Conservation (phyloP, 2,888 invertebrate species). For the Drosophila barbarae region DNA sequence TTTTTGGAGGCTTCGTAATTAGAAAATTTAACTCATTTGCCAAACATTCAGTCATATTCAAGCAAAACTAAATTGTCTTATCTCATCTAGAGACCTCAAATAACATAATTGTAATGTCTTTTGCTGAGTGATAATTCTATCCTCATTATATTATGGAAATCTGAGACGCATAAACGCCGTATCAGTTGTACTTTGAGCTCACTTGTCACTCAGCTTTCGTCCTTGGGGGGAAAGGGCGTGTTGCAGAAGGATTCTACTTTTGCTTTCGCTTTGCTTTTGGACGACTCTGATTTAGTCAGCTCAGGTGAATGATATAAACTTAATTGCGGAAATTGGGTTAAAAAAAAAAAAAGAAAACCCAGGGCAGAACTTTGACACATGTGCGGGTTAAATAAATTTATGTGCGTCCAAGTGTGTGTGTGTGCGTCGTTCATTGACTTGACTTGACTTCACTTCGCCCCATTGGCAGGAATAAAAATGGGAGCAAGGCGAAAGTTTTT, state of each 20-base stretch:
- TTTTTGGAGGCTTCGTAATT: neutral
- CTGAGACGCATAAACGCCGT: slow-evolving; percentile 13
- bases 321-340: slow-evolving; percentile 74
- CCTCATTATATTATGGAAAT: neutral
- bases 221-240: slow-evolving; percentile 17
- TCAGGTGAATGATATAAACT: slow-evolving; percentile 73
- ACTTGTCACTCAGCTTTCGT: slow-evolving; percentile 29
- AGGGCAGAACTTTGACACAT: slow-evolving; percentile 68
- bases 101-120: neutral
- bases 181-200: slow-evolving; percentile 15
- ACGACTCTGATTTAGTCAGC: slow-evolving; percentile 32
- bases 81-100: neutral
- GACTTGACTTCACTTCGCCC: slow-evolving; percentile 60
- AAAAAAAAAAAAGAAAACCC: slow-evolving; percentile 48
- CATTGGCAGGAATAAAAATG: slow-evolving; percentile 48
- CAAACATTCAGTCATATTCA: neutral
- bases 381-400: slow-evolving; percentile 71
- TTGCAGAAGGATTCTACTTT: slow-evolving; percentile 19
- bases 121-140: neutral
- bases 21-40: neutral
- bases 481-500: slow-evolving; percentile 63
- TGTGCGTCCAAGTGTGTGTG: slow-evolving; percentile 36
- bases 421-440: slow-evolving; percentile 66
- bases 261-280: slow-evolving; percentile 27
- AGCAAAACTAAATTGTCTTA: neutral